phyloP scores from a whole-genome alignment of 2,888 invertebrate species.

The Aelia acuminata region DNA sequence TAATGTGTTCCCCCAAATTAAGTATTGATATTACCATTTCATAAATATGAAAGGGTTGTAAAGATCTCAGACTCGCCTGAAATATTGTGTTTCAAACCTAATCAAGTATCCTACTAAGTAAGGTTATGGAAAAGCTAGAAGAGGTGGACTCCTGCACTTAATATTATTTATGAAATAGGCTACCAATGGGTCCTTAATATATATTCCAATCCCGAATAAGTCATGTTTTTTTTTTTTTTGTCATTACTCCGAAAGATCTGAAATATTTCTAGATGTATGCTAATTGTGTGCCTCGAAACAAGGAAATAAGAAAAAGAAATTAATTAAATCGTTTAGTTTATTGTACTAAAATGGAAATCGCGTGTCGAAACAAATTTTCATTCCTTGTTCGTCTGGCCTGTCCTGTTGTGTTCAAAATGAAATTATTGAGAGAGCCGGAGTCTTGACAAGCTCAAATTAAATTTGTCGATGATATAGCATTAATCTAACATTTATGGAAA shows the following conservation, averaged over 20 bases:
- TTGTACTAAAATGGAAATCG: neutral
- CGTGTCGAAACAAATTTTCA: neutral
- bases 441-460: neutral
- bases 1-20: neutral
- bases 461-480: too few species aligned
- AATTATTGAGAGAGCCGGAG: neutral
- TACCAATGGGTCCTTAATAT: neutral
- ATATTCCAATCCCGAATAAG: neutral
- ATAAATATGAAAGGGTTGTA: neutral
- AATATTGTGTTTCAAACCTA: neutral
- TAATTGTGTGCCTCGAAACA: neutral
- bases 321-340: neutral
- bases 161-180: neutral
- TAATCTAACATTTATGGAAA: too few species aligned
- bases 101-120: neutral
- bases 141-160: neutral
- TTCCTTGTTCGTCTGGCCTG: neutral
- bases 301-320: neutral
- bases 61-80: neutral
- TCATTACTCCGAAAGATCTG: neutral
- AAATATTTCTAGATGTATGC: neutral
- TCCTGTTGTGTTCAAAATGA: neutral
- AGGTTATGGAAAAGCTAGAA: neutral
- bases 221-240: neutral
- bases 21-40: too few species aligned